Base-by-base conservation (phyloP, 1,140 invertebrate species). In the Diuraphis noxia region DNA sequence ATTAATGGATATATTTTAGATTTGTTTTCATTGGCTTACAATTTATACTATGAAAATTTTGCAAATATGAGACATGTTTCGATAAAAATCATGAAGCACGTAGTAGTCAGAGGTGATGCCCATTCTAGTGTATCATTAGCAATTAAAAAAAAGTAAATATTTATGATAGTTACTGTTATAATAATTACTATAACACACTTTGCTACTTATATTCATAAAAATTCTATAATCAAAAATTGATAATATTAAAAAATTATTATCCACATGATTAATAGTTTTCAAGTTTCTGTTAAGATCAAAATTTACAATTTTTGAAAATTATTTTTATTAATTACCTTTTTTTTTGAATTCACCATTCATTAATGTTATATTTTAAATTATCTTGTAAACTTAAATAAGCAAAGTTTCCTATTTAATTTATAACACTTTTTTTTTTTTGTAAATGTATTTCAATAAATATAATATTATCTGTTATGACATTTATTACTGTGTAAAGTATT, bases 111-210 rank as follows among this genome's bases (percentile, higher is more conserved):
- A 89, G 92, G 92, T 88, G 30, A 82, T 43, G 79, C 52, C 23
- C 88, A 92, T 36, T 92, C 92, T 36, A 52, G 34, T 38, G 41
- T 92, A 4, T 52, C 91, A 41, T 88, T 92, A 10, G 46, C 38
- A 19, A 19, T 92, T 43, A 92, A 92, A 88, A 92, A 92, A 63
- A 92, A 72, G 92, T 92, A 52, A 92, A 36, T 72, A 84, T n/a
- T 49, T n/a, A 30, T 25, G 56, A 52, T 63, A 21, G 9, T 85
- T 19, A 21, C n/a, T 49, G 19, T 5, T 72, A 4, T n/a, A 4
- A n/a, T n/a, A n/a, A 17, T n/a, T 72, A n/a, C 10, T 13, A 63
- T 63, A n/a, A 63, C n/a, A 72, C 56, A 17, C n/a, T 17, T 63
- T n/a, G 8, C n/a, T n/a, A 17, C 0, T 17, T 0, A 63, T 63